Conservation (phyloP, 2,888 invertebrate species). For the Brachylomia viminalis region DNA sequence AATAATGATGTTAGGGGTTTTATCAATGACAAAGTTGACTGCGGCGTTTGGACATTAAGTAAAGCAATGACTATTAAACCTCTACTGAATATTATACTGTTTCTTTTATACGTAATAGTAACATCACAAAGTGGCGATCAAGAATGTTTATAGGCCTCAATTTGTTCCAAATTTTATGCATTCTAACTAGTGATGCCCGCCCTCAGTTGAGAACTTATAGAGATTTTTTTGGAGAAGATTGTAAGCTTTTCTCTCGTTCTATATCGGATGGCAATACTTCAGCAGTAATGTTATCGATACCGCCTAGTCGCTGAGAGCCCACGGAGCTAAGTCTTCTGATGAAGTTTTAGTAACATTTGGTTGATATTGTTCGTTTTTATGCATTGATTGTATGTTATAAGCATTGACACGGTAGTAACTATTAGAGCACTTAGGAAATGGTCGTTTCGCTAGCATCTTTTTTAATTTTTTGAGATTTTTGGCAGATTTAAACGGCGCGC, state of each 20-base stretch:
- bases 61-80: conserved; percentile 73
- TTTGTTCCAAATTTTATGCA: conserved; percentile 73
- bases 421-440: conserved; percentile 87
- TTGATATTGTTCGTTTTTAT: conserved; percentile 89
- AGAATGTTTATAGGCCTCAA: conserved; percentile 85
- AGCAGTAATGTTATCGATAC: conserved; percentile 77
- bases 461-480: conserved; percentile 85
- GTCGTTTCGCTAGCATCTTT: conserved; percentile 88
- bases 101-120: conserved; percentile 74
- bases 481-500: conserved; percentile 74
- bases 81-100: conserved; percentile 73
- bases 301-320: conserved; percentile 90
- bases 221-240: conserved; percentile 80
- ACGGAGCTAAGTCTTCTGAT: conserved; percentile 83
- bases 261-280: conserved; percentile 68
- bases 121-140: conserved; percentile 81
- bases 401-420: conserved; percentile 88
- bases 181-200: conserved; percentile 73
- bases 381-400: conserved; percentile 83
- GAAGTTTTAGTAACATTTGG: conserved; percentile 87
- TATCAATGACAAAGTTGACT: conserved; percentile 90
- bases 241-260: conserved; percentile 71
- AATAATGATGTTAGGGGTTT: conserved; percentile 89
- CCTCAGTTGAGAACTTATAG: conserved; percentile 83
- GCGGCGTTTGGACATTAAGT: conserved; percentile 81